These are phyloP conservation scores for Sapayoa aenigma DNA, from an alignment of 2,113 vertebrate species.

Conservation along the genomic window DNA sequence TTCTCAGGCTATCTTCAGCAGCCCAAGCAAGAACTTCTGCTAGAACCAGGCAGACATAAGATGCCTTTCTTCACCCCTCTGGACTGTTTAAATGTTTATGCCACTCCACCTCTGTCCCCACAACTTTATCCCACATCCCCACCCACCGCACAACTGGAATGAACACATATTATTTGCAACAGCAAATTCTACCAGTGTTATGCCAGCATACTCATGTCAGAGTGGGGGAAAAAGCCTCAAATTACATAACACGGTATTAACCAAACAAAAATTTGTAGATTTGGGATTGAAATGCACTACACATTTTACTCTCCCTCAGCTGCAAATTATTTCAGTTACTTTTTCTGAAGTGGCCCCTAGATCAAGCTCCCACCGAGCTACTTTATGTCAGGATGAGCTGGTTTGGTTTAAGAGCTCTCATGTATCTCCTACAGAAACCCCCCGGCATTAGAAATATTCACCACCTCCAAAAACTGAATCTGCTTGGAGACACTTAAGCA, in stretches of 20 bases:
- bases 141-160: neutral
- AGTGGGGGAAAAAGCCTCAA: neutral
- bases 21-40: constrained; percentile 61
- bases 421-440: neutral
- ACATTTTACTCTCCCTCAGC: neutral
- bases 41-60: constrained; percentile 62
- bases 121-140: constrained; percentile 3
- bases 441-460: neutral
- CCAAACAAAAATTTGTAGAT: neutral
- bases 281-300: neutral
- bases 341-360: neutral
- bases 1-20: constrained; percentile 67
- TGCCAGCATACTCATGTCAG: neutral
- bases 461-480: neutral
- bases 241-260: neutral
- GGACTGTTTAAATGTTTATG: constrained; percentile 65
- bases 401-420: neutral
- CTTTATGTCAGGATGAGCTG: neutral
- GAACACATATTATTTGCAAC: neutral
- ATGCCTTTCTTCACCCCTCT: constrained; percentile 54
- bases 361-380: neutral
- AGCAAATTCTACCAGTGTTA: neutral
- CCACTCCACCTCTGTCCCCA: constrained; percentile 11
- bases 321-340: neutral
- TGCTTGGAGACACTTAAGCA: neutral